Conservation (phyloP, 2,113 vertebrate genomes). For the Eulemur rufifrons region DNA sequence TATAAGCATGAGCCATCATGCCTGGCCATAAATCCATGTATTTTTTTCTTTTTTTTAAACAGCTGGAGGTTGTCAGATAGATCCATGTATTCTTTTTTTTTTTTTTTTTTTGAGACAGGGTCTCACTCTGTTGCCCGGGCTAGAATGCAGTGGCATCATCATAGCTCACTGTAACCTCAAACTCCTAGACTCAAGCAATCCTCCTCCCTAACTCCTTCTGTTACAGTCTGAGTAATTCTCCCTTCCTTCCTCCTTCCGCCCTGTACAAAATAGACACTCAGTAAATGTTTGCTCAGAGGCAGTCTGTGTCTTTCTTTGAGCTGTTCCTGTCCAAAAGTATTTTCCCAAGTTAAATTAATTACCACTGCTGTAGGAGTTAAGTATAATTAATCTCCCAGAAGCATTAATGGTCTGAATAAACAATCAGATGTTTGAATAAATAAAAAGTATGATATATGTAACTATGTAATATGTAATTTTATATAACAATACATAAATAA, state of each 20-base stretch:
- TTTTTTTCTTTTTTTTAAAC: too few species aligned
- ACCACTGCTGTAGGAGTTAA: background rate
- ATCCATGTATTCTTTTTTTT: too few species aligned
- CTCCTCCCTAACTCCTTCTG: background rate
- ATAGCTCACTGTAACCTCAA: too few species aligned
- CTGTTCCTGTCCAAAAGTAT: background rate
- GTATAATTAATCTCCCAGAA: background rate
- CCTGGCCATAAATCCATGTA: too few species aligned
- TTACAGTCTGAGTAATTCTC: background rate
- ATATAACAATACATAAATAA: background rate
- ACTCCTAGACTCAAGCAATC: too few species aligned
- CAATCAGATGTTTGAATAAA: background rate
- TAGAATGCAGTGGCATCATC: too few species aligned
- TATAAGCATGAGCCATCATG: too few species aligned
- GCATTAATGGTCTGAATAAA: background rate
- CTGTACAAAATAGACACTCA: background rate
- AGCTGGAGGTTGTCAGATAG: too few species aligned
- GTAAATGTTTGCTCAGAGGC: background rate
- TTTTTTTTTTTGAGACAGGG: too few species aligned
- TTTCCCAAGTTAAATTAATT: constrained; percentile 17
- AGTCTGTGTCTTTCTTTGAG: background rate
- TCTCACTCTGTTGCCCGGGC: too few species aligned
- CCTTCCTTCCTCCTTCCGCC: background rate
- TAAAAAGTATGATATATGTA: background rate
- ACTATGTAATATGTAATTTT: background rate